These are phyloP conservation scores for Limnephilus rhombicus DNA, from an alignment of 2,888 invertebrate genomes.

Conservation along the genomic window DNA sequence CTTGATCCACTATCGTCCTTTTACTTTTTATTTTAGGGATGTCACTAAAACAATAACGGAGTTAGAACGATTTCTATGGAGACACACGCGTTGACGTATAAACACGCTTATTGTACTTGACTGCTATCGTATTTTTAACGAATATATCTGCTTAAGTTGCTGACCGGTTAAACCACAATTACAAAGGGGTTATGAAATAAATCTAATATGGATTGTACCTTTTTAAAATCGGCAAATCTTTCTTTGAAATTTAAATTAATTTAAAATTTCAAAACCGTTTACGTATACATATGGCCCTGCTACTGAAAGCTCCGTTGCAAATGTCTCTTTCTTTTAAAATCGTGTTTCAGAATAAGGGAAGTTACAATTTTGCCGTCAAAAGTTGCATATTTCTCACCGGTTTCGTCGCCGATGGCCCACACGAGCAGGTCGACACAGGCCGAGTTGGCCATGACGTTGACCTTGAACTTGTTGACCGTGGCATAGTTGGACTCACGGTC, in stretches of 20 bases:
- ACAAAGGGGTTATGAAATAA: no score
- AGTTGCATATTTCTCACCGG: conserved; percentile 79
- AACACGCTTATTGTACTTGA: no score
- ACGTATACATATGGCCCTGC: not conserved
- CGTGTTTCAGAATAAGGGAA: not conserved
- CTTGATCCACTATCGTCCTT: no score
- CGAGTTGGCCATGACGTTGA: conserved; percentile 97
- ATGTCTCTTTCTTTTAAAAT: not conserved
- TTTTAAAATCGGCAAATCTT: not conserved
- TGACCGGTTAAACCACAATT: no score
- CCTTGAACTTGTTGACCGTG: conserved; percentile 93
- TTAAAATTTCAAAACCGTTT: no score
- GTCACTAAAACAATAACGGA: no score
- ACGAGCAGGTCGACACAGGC: conserved; percentile 98
- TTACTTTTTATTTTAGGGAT: no score
- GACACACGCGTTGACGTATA: no score
- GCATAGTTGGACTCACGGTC: conserved; percentile 88
- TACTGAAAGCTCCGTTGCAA: not conserved
- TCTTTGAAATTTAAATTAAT: not conserved
- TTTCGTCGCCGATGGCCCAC: conserved; percentile 98
- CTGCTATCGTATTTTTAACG: no score
- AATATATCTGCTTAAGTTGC: no score
- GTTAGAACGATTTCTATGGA: no score
- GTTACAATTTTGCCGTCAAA: not conserved
- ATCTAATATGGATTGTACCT: no score